Evolutionary conservation across 2,888 invertebrate species (phyloP).

Genomic region (Salticus scenicus): DNA sequence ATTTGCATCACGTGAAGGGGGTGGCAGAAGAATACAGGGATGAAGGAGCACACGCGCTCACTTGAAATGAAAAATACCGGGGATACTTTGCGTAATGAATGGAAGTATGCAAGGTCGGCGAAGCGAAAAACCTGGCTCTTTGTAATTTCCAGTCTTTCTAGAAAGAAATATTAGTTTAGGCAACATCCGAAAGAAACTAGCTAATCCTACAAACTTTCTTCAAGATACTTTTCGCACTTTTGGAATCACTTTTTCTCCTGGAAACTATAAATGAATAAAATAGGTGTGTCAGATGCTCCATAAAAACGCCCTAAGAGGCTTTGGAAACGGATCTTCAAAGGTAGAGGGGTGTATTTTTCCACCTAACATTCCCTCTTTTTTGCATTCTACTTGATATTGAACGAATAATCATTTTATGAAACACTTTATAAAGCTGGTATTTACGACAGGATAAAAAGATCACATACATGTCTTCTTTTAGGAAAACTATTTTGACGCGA

Average conservation of each 20-base stretch:
- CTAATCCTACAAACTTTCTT: slow-evolving; percentile 49
- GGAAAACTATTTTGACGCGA: no score
- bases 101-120: slow-evolving; percentile 59
- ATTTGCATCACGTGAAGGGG: slow-evolving; percentile 3
- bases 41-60: neutral
- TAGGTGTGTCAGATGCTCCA: neutral
- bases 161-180: slow-evolving; percentile 42
- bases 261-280: neutral
- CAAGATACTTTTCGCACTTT: slow-evolving; percentile 25
- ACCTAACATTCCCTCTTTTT: neutral
- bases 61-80: slow-evolving; percentile 67
- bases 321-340: neutral
- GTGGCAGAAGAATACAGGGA: neutral
- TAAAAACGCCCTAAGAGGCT: neutral
- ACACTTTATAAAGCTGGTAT: no score
- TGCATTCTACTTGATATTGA: neutral
- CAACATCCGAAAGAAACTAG: slow-evolving; percentile 31
- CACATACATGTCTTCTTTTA: no score
- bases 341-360: neutral
- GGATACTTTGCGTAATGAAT: slow-evolving; percentile 66
- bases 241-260: neutral
- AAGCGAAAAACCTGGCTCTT: slow-evolving; percentile 48
- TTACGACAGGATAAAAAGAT: no score
- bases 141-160: slow-evolving; percentile 43
- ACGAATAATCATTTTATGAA: neutral